phyloP scores from a whole-genome alignment of 1,140 invertebrate genomes.

The Drosophila bipectinata region DNA sequence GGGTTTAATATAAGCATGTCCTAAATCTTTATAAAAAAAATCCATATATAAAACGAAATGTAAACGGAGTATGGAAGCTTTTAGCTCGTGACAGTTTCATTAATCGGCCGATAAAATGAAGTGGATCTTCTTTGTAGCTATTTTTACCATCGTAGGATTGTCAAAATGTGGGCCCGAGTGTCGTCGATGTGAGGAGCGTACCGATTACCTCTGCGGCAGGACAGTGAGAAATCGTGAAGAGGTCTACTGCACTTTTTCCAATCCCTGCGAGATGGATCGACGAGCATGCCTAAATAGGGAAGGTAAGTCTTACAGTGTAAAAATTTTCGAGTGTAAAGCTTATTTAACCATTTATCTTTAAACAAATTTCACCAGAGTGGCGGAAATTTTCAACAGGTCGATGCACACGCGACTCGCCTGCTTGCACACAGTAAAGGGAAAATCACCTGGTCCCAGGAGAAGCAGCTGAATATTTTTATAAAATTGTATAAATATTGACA shows the following conservation, averaged over 20 bases:
- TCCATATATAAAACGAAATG: constrained; percentile 33
- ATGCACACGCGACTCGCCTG: constrained; percentile 33
- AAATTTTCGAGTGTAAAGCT: background rate
- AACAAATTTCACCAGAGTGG: constrained; percentile 33
- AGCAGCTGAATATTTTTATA: constrained; percentile 44
- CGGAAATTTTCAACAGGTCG: constrained; percentile 37
- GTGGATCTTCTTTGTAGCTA: background rate
- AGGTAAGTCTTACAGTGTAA: background rate
- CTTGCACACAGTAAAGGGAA: constrained; percentile 18
- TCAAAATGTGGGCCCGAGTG: constrained; percentile 6
- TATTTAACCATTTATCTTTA: background rate
- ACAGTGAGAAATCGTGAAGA: constrained; percentile 28
- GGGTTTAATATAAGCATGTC: constrained; percentile 19
- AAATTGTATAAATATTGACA: constrained; percentile 66
- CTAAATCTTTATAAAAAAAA: constrained; percentile 13
- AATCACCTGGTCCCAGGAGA: constrained; percentile 17
- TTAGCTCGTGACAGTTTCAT: background rate
- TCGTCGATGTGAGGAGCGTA: background rate
- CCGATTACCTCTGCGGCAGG: constrained; percentile 35
- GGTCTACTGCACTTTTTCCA: constrained; percentile 29
- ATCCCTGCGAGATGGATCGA: constrained; percentile 34
- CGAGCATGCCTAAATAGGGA: constrained; percentile 32
- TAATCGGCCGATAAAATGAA: background rate
- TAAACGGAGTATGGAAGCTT: constrained; percentile 18
- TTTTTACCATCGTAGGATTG: constrained; percentile 3